Evolutionary conservation across 30 jellyfish, hydroid and myxozoan species (phyloP).

Genomic region (Aurelia aurita): DNA sequence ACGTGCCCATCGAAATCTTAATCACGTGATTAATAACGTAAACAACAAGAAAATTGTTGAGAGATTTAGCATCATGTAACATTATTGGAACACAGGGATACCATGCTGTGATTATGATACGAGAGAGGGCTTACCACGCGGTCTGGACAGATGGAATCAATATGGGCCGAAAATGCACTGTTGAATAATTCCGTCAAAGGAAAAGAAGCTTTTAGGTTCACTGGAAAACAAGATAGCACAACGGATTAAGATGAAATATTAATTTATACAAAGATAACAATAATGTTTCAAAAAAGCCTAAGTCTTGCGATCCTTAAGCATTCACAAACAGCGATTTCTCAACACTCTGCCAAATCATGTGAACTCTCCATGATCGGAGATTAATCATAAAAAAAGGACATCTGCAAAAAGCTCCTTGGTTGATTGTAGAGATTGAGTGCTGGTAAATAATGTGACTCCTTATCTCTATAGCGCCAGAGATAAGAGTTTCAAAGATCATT

Average conservation of each 20-base stretch:
- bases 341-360: no score
- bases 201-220: constrained; percentile 50
- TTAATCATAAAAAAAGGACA: no score
- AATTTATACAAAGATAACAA: background rate
- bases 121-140: constrained; percentile 20
- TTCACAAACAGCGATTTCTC: no score
- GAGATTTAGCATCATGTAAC: background rate
- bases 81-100: background rate
- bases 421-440: no score
- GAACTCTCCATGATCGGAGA: no score
- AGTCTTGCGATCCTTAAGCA: background rate
- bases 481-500: no score
- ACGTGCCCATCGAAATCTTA: background rate
- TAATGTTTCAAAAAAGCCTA: background rate
- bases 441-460: no score
- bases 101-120: constrained; percentile 2
- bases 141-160: constrained; percentile 53
- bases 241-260: constrained; percentile 51
- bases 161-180: constrained; percentile 36
- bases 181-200: constrained; percentile 35
- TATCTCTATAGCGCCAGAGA: no score
- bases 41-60: background rate
- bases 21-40: background rate
- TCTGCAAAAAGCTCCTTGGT: no score
- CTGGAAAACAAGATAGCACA: constrained; percentile 32